Conservation (phyloP, 1,140 invertebrate genomes). For the Drosophila varians region DNA sequence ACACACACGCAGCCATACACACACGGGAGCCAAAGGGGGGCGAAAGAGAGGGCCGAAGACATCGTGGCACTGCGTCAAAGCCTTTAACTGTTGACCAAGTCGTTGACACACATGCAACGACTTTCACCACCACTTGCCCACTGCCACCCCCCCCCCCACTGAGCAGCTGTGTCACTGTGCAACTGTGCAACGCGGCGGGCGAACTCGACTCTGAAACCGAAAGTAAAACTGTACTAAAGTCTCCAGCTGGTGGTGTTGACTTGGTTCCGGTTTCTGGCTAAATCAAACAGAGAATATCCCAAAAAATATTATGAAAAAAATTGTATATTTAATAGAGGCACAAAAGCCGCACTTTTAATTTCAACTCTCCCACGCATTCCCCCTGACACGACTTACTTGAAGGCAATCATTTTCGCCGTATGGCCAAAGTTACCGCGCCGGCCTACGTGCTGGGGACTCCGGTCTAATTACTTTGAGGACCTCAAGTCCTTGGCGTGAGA, state of each 20-base stretch:
- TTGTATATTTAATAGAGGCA: neutral
- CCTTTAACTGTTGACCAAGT: conserved; percentile 78
- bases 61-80: conserved; percentile 51
- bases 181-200: conserved; percentile 4
- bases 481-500: conserved; percentile 12
- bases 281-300: conserved; percentile 5
- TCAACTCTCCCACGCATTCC: neutral
- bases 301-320: neutral
- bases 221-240: conserved; percentile 2
- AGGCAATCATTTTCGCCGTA: conserved; percentile 50
- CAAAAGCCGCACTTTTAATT: neutral
- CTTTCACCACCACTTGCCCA: neutral
- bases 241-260: neutral
- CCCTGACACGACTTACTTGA: conserved; percentile 28
- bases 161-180: neutral
- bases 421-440: no score
- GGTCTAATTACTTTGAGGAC: conserved; percentile 60
- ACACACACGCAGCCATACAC: neutral
- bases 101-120: conserved; percentile 72
- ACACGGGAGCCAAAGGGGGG: neutral
- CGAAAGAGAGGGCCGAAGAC: neutral
- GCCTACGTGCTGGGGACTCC: conserved; percentile 25
- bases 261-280: neutral
- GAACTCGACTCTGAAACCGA: neutral
- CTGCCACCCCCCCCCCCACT: neutral